These are phyloP conservation scores for Apteryx mantelli DNA, from an alignment of 2,113 vertebrate genomes.

Conservation along the genomic window DNA sequence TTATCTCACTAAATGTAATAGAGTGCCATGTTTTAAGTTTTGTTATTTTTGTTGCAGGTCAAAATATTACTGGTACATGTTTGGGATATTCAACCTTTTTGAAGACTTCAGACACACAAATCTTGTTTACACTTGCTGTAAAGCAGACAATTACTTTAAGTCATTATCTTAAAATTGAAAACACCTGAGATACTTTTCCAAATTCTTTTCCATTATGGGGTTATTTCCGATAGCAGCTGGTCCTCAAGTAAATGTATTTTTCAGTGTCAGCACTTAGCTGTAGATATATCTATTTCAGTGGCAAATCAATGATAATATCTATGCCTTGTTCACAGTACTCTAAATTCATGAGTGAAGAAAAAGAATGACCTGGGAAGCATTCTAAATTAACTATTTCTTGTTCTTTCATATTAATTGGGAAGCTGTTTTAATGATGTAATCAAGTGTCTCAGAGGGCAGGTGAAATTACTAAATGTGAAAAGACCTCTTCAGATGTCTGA, in stretches of 20 bases:
- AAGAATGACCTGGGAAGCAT: background rate
- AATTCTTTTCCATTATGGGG: background rate
- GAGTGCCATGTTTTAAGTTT: background rate
- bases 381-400: background rate
- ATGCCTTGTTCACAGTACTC: background rate
- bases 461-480: background rate
- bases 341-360: background rate
- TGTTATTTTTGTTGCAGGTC: background rate
- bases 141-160: background rate
- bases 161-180: background rate
- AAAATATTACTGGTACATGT: background rate
- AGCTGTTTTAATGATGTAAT: background rate
- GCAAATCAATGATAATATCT: background rate
- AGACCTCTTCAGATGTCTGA: background rate
- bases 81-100: rapidly evolving
- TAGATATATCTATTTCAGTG: background rate
- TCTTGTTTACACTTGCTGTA: background rate
- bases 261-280: background rate
- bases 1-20: background rate
- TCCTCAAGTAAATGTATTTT: background rate
- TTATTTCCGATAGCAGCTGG: background rate
- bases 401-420: background rate
- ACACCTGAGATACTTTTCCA: background rate
- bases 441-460: background rate
- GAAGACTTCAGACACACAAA: background rate